Evolutionary conservation across 2,113 vertebrate species (phyloP).

Genomic region (Oncorhynchus clarkii): DNA sequence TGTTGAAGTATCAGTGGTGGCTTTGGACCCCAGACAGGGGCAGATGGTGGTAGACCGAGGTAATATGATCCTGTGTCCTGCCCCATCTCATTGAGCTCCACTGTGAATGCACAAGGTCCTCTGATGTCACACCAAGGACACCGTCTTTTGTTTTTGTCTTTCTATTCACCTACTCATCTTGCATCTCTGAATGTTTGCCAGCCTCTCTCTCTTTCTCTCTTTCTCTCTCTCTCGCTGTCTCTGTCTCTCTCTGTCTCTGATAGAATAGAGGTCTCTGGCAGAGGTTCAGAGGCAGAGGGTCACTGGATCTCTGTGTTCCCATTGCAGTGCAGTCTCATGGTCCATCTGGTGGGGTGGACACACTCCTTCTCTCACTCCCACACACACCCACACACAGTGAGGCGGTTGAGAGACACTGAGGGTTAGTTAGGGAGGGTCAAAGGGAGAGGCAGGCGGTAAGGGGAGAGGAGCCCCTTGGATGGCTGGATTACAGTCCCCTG

Average conservation of each 20-base stretch:
- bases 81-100: neutral
- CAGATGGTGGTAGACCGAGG: neutral
- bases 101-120: neutral
- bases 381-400: too few relatives aligned
- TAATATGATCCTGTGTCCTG: neutral
- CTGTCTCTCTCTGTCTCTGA: neutral
- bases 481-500: neutral
- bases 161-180: too few relatives aligned
- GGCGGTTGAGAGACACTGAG: neutral
- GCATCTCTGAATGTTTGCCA: too few relatives aligned
- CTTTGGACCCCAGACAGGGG: neutral
- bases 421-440: neutral
- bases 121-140: too few relatives aligned
- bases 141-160: too few relatives aligned
- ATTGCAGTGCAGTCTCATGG: constrained; percentile 7
- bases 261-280: constrained; percentile 16
- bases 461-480: neutral
- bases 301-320: constrained; percentile 1
- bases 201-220: too few relatives aligned
- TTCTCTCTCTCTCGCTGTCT: too few relatives aligned
- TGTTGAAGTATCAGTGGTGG: neutral
- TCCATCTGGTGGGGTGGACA: constrained; percentile 14
- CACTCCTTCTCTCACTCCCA: neutral
- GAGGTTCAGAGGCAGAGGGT: neutral
- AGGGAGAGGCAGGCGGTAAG: neutral